Percentiles rank a stretch among this genome's conserved stretches.
Conservation (phyloP, 2,113 vertebrate genomes). For the Copsychus sechellarum region DNA sequence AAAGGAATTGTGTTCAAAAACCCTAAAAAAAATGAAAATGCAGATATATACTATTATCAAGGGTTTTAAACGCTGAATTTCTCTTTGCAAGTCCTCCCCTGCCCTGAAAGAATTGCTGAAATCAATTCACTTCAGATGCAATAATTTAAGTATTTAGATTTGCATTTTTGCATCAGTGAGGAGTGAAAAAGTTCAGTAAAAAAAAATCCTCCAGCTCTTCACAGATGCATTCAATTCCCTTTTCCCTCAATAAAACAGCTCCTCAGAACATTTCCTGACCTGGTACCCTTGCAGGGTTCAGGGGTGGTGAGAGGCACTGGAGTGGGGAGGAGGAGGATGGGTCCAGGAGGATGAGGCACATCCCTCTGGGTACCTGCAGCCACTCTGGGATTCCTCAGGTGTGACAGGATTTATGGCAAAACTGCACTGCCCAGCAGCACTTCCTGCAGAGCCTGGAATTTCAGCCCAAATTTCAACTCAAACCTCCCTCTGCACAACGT, state of each 20-base stretch:
- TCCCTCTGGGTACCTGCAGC: neutral
- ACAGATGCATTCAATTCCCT: neutral
- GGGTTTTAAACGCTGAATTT: neutral
- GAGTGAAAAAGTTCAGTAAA: neutral
- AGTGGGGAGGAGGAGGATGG: neutral
- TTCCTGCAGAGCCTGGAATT: neutral
- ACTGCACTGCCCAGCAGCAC: fast-evolving
- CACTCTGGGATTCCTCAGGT: neutral
- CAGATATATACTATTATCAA: neutral
- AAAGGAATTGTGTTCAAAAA: neutral
- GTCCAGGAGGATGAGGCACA: neutral
- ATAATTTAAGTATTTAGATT: neutral
- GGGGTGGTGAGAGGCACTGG: too few species aligned
- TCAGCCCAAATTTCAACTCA: neutral
- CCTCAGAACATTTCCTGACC: neutral
- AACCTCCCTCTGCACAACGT: fast-evolving
- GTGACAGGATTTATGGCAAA: neutral
- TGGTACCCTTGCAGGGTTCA: neutral
- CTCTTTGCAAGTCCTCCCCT: neutral
- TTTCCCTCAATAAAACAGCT: neutral
- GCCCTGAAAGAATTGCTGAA: neutral
- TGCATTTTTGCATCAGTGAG: neutral
- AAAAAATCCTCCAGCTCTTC: neutral
- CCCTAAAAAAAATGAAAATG: neutral
- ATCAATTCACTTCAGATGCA: neutral